Conservation (phyloP, 2,888 invertebrate genomes). For the Andrena marginata region DNA sequence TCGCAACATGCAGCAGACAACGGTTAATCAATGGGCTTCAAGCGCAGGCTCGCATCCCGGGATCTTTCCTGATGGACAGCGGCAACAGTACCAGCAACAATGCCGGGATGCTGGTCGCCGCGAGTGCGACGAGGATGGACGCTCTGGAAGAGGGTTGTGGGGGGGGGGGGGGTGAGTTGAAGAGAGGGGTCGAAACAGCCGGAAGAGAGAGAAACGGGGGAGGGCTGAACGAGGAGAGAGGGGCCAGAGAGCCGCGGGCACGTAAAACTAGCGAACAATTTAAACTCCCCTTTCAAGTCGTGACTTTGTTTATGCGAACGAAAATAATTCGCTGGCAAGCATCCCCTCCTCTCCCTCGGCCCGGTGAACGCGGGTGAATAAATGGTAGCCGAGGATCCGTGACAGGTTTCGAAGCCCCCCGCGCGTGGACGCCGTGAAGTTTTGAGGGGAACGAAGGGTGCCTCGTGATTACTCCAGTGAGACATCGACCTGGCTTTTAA, state of each 20-base stretch:
- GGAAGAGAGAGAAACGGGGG: slow-evolving; percentile 27
- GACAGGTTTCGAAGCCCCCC: neutral
- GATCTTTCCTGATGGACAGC: slow-evolving; percentile 82
- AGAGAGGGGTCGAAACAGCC: slow-evolving; percentile 25
- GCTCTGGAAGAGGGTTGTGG: slow-evolving; percentile 8
- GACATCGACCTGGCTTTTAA: too few relatives aligned
- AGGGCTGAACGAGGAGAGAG: slow-evolving; percentile 4
- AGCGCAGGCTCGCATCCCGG: slow-evolving; percentile 80
- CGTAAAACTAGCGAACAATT: slow-evolving; percentile 82
- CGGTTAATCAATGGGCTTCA: slow-evolving; percentile 84
- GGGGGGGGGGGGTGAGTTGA: slow-evolving; percentile 9
- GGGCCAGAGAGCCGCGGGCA: slow-evolving; percentile 71
- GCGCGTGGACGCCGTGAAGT: neutral
- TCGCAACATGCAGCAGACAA: slow-evolving; percentile 79
- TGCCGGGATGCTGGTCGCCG: slow-evolving; percentile 38
- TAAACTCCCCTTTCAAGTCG: slow-evolving; percentile 83
- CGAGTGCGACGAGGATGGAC: slow-evolving; percentile 9
- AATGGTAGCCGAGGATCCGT: neutral
- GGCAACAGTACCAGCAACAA: slow-evolving; percentile 73
- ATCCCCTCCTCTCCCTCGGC: neutral
- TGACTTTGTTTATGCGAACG: slow-evolving; percentile 82
- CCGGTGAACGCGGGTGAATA: slow-evolving; percentile 17
- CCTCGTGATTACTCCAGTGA: too few relatives aligned
- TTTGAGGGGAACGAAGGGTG: neutral
- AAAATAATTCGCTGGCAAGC: slow-evolving; percentile 76